A percentile compares a stretch with the other conserved stretches of the same genome.
Evolutionary conservation across 92 coral and sea anemone genomes (phyloP).

Genomic region (Virgularia gustaviana): DNA sequence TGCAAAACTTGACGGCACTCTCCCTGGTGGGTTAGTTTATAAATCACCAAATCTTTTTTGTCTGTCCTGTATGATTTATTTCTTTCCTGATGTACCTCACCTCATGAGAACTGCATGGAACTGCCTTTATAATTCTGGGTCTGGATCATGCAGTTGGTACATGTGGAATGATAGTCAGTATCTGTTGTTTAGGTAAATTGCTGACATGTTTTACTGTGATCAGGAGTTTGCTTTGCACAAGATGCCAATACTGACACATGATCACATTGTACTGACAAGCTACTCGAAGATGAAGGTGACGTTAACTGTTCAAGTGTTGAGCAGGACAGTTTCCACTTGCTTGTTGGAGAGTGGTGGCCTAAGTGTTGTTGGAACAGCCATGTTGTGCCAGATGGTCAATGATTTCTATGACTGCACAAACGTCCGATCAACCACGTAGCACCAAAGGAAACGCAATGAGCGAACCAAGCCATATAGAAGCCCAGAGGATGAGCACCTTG

Average conservation of each 20-base stretch:
- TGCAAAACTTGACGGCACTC: too few relatives aligned
- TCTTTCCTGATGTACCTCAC: constrained; percentile 39
- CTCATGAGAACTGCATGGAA: constrained; percentile 47
- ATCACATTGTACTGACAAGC: constrained; percentile 45
- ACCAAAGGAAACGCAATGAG: not conserved
- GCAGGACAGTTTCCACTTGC: constrained; percentile 51
- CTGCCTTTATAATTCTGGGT: too few relatives aligned
- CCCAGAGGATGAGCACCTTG: not conserved
- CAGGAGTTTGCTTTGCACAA: too few relatives aligned
- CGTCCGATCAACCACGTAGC: constrained; percentile 49
- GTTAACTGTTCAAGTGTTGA: constrained; percentile 56
- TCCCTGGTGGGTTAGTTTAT: too few relatives aligned
- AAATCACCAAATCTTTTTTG: too few relatives aligned
- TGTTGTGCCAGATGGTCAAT: constrained; percentile 53
- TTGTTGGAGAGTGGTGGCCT: constrained; percentile 45
- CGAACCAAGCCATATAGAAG: not conserved
- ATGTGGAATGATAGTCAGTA: constrained; percentile 57
- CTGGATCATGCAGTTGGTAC: constrained; percentile 28
- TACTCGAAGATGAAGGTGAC: constrained; percentile 50
- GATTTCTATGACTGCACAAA: constrained; percentile 50
- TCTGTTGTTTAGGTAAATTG: constrained; percentile 45
- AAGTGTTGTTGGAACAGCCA: constrained; percentile 48
- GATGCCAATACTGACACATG: constrained; percentile 42
- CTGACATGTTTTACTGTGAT: constrained; percentile 43
- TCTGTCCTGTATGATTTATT: too few relatives aligned